phyloP scores from a whole-genome alignment of 23 tunicate genomes.

The Styela plicata region DNA sequence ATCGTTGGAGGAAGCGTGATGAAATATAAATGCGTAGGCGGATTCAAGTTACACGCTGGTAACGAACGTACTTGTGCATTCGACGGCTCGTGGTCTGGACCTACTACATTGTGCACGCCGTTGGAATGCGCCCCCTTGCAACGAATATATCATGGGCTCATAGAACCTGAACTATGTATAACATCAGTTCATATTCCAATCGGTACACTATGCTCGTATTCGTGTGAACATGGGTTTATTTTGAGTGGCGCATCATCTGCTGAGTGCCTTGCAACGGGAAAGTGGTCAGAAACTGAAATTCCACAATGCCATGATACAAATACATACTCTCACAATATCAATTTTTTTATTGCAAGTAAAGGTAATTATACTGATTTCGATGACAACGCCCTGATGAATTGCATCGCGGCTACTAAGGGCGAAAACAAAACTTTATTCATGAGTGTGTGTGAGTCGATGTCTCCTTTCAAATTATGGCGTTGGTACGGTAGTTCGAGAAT shows the following conservation, averaged over 20 bases:
- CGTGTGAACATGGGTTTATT: conserved; percentile 32
- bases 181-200: not conserved
- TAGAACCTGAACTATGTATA: conserved; percentile 13
- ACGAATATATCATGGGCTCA: conserved; percentile 17
- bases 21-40: conserved; percentile 11
- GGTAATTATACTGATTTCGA: not conserved
- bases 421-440: not conserved
- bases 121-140: conserved; percentile 23
- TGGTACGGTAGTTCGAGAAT: conserved; percentile 37
- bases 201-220: conserved; percentile 23
- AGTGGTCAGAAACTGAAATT: conserved; percentile 19
- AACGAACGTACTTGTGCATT: conserved; percentile 13
- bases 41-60: not conserved
- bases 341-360: not conserved
- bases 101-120: conserved; percentile 1
- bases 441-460: not conserved
- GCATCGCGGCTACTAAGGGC: conserved; percentile 18
- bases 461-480: conserved; percentile 35
- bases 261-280: conserved; percentile 24
- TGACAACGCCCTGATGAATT: not conserved
- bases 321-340: not conserved
- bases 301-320: conserved; percentile 32
- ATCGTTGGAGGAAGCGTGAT: not conserved
- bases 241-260: conserved; percentile 22
- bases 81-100: conserved; percentile 33